Evolutionary conservation across 2,113 vertebrate genomes (phyloP), one percentile per base, ranked within the genome.

Genomic region (Budorcas taxicolor): DNA sequence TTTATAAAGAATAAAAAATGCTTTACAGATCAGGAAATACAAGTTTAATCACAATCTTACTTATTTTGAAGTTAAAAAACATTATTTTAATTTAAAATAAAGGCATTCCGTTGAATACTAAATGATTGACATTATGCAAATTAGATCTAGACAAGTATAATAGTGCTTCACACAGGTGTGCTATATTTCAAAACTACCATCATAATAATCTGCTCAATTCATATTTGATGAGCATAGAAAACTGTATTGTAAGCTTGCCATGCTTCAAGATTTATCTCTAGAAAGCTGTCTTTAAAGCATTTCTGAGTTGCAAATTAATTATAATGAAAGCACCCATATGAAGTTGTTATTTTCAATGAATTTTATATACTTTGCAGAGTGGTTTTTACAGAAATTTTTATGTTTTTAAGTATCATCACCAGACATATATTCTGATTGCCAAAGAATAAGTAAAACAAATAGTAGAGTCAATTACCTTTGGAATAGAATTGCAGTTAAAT

Each of bases 61-160:
- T 47, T 67, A 92, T 91, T 94, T 88, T 81, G 27, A 96, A 84
- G 83, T 95, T 81, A 96, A 4, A 88, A 29, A 29, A 94, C 83
- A 97, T 94, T 97, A 52, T 96, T 95, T 90, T 87, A 98, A 98
- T 62, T 94, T 86, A 98, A 97, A 97, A 95, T 96, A 97, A 97
- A 97, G 1, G 3, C 6, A 85, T 97, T 90, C 80, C 94, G 7
- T 94, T 96, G 62, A 98, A 98, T 96, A 10, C 2, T 96, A 97
- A 98, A 97, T 93, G 16, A 90, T 94, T 98, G 98, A 82, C 81
- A 95, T 36, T 93, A 96, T 97, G 85, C 27, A 98, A 97, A 97
- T 86, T 91, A n/a, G 25, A 64, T 93, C 81, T 71, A 98, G 78
- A 90, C 29, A 86, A 95, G 84, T 90, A 90, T 21, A 9, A 7